Conservation (phyloP, 2,113 vertebrate genomes). For the Eulacestoma nigropectus region DNA sequence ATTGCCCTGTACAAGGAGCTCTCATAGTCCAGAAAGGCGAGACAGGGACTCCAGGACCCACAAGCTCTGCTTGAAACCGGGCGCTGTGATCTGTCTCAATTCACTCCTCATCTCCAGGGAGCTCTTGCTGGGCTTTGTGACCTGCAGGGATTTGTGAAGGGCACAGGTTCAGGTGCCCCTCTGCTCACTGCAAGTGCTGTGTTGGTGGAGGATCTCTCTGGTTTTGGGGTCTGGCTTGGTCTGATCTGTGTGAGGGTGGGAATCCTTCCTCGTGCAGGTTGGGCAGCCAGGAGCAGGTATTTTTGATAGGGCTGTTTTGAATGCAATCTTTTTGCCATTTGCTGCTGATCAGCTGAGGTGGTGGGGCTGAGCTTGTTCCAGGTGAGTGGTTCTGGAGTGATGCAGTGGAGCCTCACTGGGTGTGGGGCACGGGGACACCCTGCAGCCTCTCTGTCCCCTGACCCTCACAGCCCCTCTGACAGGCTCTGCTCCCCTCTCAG, state of each 20-base stretch:
- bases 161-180: neutral
- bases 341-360: neutral
- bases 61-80: neutral
- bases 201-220: neutral
- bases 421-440: neutral
- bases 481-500: neutral
- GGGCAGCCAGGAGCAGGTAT: neutral
- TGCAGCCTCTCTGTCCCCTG: neutral
- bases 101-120: neutral
- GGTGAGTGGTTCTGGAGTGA: neutral
- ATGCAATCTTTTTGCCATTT: neutral
- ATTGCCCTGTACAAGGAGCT: neutral
- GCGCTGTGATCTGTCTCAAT: neutral
- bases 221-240: neutral
- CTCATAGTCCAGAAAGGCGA: neutral
- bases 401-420: neutral
- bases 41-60: neutral
- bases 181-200: neutral
- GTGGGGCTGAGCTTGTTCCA: neutral
- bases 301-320: neutral
- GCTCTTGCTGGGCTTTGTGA: neutral
- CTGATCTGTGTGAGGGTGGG: neutral
- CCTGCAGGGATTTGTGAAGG: neutral
- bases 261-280: neutral
- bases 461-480: accelerated